These are phyloP conservation scores for Aphrophora alni DNA, from an alignment of 2,888 invertebrate species.

Conservation along the genomic window DNA sequence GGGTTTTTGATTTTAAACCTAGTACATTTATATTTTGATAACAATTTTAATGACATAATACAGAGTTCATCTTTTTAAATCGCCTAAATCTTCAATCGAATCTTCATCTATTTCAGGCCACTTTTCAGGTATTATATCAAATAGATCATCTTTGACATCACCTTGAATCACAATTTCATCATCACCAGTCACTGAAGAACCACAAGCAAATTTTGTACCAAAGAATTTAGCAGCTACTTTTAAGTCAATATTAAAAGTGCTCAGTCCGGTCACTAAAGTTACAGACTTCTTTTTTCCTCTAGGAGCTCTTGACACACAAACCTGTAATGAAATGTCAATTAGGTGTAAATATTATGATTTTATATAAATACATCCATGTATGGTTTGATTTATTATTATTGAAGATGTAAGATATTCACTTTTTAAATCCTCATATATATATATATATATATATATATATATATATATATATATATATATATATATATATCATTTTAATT, in stretches of 20 bases:
- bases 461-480: too few species aligned
- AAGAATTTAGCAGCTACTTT: conserved; percentile 98
- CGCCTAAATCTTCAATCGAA: conserved; percentile 89
- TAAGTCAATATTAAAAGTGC: conserved; percentile 95
- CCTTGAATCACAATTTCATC: conserved; percentile 99
- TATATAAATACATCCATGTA: neutral
- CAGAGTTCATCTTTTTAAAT: conserved; percentile 78
- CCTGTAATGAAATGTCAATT: conserved; percentile 14
- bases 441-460: too few species aligned
- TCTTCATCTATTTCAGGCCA: conserved; percentile 98
- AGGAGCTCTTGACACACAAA: conserved; percentile 81
- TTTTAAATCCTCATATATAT: neutral
- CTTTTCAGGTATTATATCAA: conserved; percentile 97
- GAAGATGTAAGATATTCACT: neutral
- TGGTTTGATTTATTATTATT: neutral
- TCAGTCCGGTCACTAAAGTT: conserved; percentile 95
- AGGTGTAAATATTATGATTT: neutral
- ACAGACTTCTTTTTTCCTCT: conserved; percentile 99
- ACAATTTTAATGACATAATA: neutral
- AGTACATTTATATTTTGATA: neutral
- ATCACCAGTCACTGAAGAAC: conserved; percentile 98
- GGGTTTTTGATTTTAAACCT: neutral
- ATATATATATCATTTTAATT: too few species aligned
- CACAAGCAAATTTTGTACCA: conserved; percentile 97
- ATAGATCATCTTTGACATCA: conserved; percentile 97